Evolutionary conservation across 2,113 vertebrate species (phyloP).

Genomic region (Pampusana beccarii): DNA sequence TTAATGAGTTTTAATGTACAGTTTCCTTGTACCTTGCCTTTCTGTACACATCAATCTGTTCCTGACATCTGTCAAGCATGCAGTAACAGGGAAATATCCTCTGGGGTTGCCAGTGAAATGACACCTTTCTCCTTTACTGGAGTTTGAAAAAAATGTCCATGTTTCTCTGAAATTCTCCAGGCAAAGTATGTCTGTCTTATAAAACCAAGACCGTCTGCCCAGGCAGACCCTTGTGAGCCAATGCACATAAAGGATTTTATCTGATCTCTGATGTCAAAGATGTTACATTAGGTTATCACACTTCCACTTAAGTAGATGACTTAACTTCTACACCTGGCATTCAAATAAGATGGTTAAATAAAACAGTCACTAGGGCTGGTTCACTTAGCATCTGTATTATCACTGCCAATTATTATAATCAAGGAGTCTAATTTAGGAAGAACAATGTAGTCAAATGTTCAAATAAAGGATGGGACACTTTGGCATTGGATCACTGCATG

Average conservation of each 20-base stretch:
- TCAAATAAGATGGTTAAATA: background rate
- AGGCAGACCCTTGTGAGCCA: constrained; percentile 48
- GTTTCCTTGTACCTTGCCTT: constrained; percentile 69
- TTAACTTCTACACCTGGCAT: constrained; percentile 16
- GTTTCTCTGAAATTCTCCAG: constrained; percentile 73
- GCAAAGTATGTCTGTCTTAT: constrained; percentile 64
- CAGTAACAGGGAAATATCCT: constrained; percentile 65
- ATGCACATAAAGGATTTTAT: constrained; percentile 66
- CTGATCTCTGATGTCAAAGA: constrained; percentile 64
- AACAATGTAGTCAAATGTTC: background rate
- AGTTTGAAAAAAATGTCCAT: constrained; percentile 69
- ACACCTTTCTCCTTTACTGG: constrained; percentile 75
- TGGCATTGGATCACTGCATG: background rate
- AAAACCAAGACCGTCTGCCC: constrained; percentile 74
- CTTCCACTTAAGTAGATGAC: constrained; percentile 51
- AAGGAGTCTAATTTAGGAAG: background rate
- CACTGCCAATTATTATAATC: background rate
- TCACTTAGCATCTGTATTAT: background rate
- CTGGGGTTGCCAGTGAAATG: constrained; percentile 69
- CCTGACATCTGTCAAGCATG: constrained; percentile 78
- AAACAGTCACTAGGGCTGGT: background rate
- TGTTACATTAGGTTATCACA: constrained; percentile 64
- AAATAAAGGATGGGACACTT: background rate
- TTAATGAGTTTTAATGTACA: constrained; percentile 78
- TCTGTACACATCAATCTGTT: constrained; percentile 77